Evolutionary conservation across 1,140 invertebrate species (phyloP), one percentile per base, ranked within the genome.

Genomic region (Bombus cullumanus): DNA sequence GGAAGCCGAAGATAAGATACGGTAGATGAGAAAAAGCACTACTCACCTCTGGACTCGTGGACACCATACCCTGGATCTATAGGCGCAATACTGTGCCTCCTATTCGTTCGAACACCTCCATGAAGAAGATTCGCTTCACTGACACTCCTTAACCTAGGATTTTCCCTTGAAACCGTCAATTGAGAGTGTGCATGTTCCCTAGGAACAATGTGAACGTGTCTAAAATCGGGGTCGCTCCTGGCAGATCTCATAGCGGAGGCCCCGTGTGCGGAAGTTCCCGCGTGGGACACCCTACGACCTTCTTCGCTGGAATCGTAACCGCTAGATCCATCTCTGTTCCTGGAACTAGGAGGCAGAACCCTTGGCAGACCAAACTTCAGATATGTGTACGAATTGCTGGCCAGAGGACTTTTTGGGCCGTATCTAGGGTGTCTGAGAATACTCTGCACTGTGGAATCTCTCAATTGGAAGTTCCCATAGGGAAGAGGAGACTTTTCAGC

Each of bases 371-470:
- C 98, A 91, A 99, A 99, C 94, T 99, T 98, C 41, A 99, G 96
- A 95, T 99, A 99, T 6, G 98, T 98, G 94, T 98, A 98, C 95
- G 98, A 98, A 92, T 98, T 98, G 18, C 97, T 97, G 31, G 98
- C 98, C 64, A 98, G 95, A 1, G 98, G 97, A 62, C 94, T 95
- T 96, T 98, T 98, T 41, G 98, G 98, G 89, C 97, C 97, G 95
- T 98, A 98, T 92, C 98, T 95, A 37, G 98, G 98, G 95, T 99
- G 98, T 82, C 97, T 97, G n/a, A 99, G 95, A 71, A 99, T 99
- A 31, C 98, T 98, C 95, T 99, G 98, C 3, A 99, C 98, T 37
- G 98, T 99, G 47, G 98, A 98, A 93, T 99, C 98, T 73, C 98
- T 95, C 6, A 99, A 96, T 92, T 98, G 98, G 94, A 99, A 99